Evolutionary conservation across 1,140 invertebrate species (phyloP), one percentile per base, ranked within the genome.

Genomic region (Orius insidiosus): DNA sequence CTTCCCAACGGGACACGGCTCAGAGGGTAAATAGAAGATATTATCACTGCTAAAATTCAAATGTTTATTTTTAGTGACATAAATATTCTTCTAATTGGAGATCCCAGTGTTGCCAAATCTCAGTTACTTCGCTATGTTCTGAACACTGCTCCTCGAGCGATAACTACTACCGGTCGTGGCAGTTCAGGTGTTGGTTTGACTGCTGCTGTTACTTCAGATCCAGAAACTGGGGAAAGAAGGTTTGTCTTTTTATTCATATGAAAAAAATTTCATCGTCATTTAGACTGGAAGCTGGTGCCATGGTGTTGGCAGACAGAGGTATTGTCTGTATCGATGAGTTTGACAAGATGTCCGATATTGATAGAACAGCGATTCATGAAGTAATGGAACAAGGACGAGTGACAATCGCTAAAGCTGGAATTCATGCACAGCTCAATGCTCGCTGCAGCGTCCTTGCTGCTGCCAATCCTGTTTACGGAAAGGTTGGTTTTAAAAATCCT

Each of bases 321-420:
- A 85, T 98, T 38, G 94, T 98, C 41, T 98, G 95, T 60, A 98
- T 99, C 61, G 96, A 99, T 65, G 95, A 99, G 68, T 99, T 99
- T 65, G 95, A 99, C 67, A 98, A 99, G 69, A 99, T 99, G 96
- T 92, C 90, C n/a, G 96, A 99, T 59, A 88, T 96, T 46, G 95
- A 99, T 68, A 70, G 95, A 56, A 98, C 95, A 10, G 93, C 95
- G 15, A 98, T 99, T 52, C 96, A 99, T 61, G 95, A 98, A 72
- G 93, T 98, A 2, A 90, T 90, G 86, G 86, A 90, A 68, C 85
- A 90, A 60, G 85, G 85, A 14, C 70, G 88, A 56, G 94, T 99
- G 1, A 98, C 94, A 4, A 97, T 99, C 53, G 82, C 94, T 5
- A 99, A 99, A 68, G 95, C 95, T 41, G 96, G 96, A 19, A 97